Evolutionary conservation across 2,888 invertebrate species (phyloP).

Genomic region (Dorcus hopei): DNA sequence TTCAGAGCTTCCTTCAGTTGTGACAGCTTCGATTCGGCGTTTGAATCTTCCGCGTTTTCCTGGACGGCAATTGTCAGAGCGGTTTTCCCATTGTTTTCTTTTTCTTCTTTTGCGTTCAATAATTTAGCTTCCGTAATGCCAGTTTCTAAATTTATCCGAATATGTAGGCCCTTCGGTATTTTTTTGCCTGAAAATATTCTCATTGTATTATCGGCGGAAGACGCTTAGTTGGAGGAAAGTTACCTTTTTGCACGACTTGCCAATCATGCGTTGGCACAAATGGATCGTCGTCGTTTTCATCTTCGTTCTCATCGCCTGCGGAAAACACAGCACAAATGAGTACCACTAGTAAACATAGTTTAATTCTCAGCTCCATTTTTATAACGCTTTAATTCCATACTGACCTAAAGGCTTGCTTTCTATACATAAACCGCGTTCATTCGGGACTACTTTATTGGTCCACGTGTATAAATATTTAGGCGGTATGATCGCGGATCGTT

Average conservation of each 20-base stretch:
- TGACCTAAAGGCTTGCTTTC: too few species aligned
- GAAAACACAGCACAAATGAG: constrained; percentile 3
- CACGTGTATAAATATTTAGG: constrained; percentile 11
- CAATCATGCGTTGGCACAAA: constrained; percentile 63
- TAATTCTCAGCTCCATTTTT: constrained; percentile 2
- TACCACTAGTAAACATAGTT: constrained; percentile 1
- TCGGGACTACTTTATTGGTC: constrained; percentile 20
- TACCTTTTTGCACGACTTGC: constrained; percentile 63
- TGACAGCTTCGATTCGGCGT: constrained; percentile 32
- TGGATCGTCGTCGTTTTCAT: constrained; percentile 35
- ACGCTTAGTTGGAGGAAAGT: constrained; percentile 15
- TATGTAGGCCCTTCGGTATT: constrained; percentile 71
- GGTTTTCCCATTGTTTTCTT: constrained; percentile 31
- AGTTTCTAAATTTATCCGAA: constrained; percentile 72
- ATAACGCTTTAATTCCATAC: too few species aligned
- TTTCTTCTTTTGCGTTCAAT: constrained; percentile 50
- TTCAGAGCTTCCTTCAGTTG: constrained; percentile 45
- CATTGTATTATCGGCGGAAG: neutral
- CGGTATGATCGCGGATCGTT: too few species aligned
- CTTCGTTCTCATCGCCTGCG: constrained; percentile 2
- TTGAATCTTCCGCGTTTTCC: constrained; percentile 32
- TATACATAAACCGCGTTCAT: too few species aligned
- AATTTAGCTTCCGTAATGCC: constrained; percentile 74
- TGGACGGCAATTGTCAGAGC: constrained; percentile 14
- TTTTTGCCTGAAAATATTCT: constrained; percentile 57